Evolutionary conservation across 1,140 invertebrate genomes (phyloP).

Genomic region (Drosophila triauraria): DNA sequence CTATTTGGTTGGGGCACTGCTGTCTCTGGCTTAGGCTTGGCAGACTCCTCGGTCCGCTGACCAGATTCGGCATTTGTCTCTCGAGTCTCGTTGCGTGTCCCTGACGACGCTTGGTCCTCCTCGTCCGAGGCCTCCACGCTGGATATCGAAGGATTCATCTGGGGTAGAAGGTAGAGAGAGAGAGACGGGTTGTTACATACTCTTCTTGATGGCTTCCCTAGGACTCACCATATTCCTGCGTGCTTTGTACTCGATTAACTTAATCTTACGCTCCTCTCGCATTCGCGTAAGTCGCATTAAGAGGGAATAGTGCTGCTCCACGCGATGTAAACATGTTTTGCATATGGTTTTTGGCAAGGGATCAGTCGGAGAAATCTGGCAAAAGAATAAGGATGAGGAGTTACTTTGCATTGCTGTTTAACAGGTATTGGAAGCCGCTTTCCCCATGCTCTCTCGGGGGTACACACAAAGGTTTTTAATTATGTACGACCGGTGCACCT

Average conservation of each 20-base stretch:
- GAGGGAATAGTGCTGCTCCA: constrained; percentile 89
- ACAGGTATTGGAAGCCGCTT: background rate
- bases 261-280: constrained; percentile 58
- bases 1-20: constrained; percentile 23
- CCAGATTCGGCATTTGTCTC: constrained; percentile 1
- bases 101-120: constrained; percentile 36
- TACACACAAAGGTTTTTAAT: background rate
- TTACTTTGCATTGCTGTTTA: background rate
- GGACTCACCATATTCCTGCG: constrained; percentile 31
- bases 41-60: background rate
- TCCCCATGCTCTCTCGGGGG: background rate
- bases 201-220: background rate
- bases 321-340: constrained; percentile 88
- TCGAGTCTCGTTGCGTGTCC: constrained; percentile 7
- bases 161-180: background rate
- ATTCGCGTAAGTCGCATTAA: constrained; percentile 87
- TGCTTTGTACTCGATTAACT: constrained; percentile 46
- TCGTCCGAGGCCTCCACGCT: constrained; percentile 66
- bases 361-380: constrained; percentile 90
- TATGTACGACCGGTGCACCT: background rate
- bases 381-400: constrained; percentile 1
- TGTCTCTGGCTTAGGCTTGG: constrained; percentile 21
- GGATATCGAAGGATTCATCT: constrained; percentile 57
- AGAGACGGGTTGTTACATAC: background rate
- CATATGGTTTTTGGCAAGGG: constrained; percentile 91